Conservation (phyloP, 1,140 invertebrate genomes). For the Drosophila elegans region DNA sequence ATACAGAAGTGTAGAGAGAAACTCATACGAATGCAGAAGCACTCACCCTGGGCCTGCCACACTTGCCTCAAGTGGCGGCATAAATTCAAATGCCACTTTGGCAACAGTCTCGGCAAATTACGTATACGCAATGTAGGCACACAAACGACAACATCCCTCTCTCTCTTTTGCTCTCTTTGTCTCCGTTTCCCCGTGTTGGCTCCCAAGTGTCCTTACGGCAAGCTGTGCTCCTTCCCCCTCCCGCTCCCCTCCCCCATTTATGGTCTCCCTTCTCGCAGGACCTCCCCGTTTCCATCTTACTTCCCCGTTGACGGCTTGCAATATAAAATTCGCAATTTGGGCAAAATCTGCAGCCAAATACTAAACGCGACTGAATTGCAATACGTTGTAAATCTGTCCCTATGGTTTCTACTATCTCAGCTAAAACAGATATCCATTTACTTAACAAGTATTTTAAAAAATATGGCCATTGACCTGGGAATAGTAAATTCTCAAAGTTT, state of each 20-base stretch:
- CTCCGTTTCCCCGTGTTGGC: conserved; percentile 20
- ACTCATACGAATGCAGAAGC: conserved; percentile 20
- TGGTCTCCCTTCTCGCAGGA: background rate
- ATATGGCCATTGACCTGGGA: too few relatives aligned
- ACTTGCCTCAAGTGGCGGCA: conserved; percentile 76
- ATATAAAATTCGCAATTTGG: conserved; percentile 57
- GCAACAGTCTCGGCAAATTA: conserved; percentile 72
- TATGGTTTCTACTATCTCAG: background rate
- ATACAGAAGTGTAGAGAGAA: background rate
- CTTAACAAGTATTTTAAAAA: too few relatives aligned
- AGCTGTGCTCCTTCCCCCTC: conserved; percentile 1
- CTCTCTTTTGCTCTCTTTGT: conserved; percentile 4
- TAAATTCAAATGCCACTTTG: conserved; percentile 81
- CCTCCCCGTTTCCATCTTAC: background rate
- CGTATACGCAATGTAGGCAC: conserved; percentile 69
- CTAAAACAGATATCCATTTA: too few relatives aligned
- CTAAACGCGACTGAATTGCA: conserved; percentile 19
- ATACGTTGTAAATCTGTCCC: conserved; percentile 6
- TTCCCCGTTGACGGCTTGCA: conserved; percentile 16
- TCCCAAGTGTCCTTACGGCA: conserved; percentile 56
- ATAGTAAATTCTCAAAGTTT: too few relatives aligned
- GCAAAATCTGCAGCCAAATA: conserved; percentile 51
- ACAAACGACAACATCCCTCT: conserved; percentile 17
- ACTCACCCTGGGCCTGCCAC: conserved; percentile 42
- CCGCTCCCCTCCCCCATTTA: background rate